Evolutionary conservation across 2,797 vertebrate genomes (phyloP).

Genomic region (Thaleichthys pacificus): DNA sequence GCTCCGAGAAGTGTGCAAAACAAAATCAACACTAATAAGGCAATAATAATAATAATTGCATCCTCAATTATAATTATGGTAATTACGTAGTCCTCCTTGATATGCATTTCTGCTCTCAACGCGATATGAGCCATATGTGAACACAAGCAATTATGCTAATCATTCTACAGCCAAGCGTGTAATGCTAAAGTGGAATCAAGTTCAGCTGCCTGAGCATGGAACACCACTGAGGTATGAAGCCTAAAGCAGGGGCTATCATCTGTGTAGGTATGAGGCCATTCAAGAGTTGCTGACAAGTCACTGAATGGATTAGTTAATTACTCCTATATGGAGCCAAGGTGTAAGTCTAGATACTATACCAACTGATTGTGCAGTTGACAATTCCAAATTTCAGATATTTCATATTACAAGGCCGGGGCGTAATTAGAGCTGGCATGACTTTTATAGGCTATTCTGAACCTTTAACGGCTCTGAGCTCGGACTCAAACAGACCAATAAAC

Average conservation of each 20-base stretch:
- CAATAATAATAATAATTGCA: conserved; percentile 75
- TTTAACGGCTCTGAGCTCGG: conserved; percentile 69
- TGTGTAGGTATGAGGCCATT: conserved; percentile 50
- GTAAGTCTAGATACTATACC: conserved; percentile 42
- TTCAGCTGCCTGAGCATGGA: conserved; percentile 64
- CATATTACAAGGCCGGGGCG: conserved; percentile 59
- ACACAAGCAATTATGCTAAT: conserved; percentile 69
- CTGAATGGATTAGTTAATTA: conserved; percentile 54
- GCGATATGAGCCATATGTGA: conserved; percentile 74
- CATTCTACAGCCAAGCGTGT: conserved; percentile 61
- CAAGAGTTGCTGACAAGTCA: conserved; percentile 48
- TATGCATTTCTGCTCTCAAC: conserved; percentile 61
- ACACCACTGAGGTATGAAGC: conserved; percentile 43
- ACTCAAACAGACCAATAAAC: conserved; percentile 78
- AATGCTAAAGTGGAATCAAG: conserved; percentile 66
- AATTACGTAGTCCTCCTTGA: conserved; percentile 73
- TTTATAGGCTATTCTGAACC: conserved; percentile 74
- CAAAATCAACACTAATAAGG: conserved; percentile 68
- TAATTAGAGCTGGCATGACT: conserved; percentile 73
- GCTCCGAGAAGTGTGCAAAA: conserved; percentile 52
- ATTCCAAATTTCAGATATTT: conserved; percentile 56
- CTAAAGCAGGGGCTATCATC: conserved; percentile 50
- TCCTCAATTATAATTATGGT: conserved; percentile 74
- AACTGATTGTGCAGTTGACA: conserved; percentile 38
- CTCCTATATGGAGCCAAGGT: conserved; percentile 41